These are phyloP conservation scores for Seladonia tumulorum DNA, from an alignment of 2,888 invertebrate species.

Conservation along the genomic window DNA sequence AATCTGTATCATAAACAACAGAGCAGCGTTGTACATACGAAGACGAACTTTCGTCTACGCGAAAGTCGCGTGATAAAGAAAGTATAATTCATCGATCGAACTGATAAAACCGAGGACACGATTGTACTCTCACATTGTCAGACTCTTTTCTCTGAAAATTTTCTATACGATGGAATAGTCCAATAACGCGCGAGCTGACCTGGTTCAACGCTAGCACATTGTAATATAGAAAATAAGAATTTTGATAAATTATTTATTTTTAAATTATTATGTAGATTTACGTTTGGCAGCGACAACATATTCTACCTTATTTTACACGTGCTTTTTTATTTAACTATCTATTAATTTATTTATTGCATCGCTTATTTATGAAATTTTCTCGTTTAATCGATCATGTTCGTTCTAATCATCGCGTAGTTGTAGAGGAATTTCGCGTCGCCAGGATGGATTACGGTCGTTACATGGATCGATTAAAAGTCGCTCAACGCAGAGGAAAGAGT, in stretches of 20 bases:
- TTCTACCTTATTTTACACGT: not conserved
- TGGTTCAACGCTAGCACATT: not conserved
- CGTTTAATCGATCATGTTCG: not conserved
- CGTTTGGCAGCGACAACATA: not conserved
- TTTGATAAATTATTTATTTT: not conserved
- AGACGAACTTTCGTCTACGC: slow-evolving; percentile 56
- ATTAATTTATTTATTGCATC: slow-evolving; percentile 3
- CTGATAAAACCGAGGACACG: slow-evolving; percentile 32
- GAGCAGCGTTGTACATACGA: slow-evolving; percentile 53
- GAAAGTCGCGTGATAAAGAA: slow-evolving; percentile 66
- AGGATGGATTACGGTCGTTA: not conserved
- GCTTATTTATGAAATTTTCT: slow-evolving; percentile 6
- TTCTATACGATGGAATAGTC: not conserved
- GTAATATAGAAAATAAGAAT: not conserved
- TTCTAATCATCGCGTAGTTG: not conserved
- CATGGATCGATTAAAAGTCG: not conserved
- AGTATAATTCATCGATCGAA: slow-evolving; percentile 69
- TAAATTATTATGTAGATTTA: not conserved
- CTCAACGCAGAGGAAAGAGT: slow-evolving; percentile 33
- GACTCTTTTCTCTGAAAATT: slow-evolving; percentile 37
- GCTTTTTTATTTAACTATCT: not conserved
- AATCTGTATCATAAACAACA: slow-evolving; percentile 52
- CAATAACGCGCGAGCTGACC: not conserved
- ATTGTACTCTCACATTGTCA: slow-evolving; percentile 17
- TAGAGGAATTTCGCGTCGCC: not conserved